Evolutionary conservation across 2,113 vertebrate species (phyloP).

Genomic region (Panthera tigris): DNA sequence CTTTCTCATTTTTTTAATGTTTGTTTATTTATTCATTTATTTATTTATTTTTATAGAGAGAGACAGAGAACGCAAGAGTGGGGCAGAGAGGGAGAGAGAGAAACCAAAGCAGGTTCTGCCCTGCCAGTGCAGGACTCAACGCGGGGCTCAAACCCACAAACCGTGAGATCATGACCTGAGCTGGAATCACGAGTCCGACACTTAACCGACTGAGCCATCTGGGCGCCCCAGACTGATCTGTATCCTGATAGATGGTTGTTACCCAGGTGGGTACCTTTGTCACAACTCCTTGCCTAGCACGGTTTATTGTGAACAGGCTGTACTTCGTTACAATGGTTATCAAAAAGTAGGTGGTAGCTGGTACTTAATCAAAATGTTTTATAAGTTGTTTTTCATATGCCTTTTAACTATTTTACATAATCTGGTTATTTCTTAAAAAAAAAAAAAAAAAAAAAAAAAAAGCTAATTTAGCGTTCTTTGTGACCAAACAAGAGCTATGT

Average conservation of each 20-base stretch:
- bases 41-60: no score
- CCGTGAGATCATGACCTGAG: no score
- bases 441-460: background rate
- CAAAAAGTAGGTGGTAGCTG: background rate
- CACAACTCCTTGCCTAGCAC: background rate
- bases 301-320: accelerated
- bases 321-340: background rate
- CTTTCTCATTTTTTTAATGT: background rate
- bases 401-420: background rate
- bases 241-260: background rate
- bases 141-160: no score
- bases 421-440: background rate
- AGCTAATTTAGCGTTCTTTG: background rate
- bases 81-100: no score
- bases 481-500: background rate
- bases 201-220: no score
- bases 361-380: background rate
- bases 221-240: no score
- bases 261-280: background rate
- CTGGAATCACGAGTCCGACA: no score
- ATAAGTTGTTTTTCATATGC: background rate
- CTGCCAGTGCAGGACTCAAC: no score
- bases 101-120: no score
- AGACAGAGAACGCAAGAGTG: no score
- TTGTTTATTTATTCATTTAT: no score